Percentiles rank a stretch among this genome's conserved stretches.
Evolutionary conservation across 2,888 invertebrate species (phyloP).

Genomic region (Noctua fimbriata): DNA sequence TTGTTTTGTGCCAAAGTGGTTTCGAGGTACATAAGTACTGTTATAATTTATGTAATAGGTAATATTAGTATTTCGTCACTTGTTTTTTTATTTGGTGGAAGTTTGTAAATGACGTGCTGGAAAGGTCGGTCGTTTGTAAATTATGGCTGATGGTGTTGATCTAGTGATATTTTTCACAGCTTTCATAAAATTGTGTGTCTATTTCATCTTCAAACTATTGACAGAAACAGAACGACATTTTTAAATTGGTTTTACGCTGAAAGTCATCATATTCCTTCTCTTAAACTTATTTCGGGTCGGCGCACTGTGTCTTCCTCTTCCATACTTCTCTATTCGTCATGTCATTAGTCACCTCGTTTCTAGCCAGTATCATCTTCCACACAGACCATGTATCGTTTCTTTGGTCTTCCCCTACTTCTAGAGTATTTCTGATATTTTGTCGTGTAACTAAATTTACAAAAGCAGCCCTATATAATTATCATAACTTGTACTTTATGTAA

Average conservation of each 20-base stretch:
- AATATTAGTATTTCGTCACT: constrained; percentile 22
- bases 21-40: constrained; percentile 7
- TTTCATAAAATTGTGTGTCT: not conserved
- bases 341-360: not conserved
- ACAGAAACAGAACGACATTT: not conserved
- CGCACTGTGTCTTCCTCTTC: not conserved
- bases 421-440: not conserved
- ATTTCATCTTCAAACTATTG: not conserved
- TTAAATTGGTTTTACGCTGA: not conserved
- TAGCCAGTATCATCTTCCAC: not conserved
- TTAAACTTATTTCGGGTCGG: not conserved
- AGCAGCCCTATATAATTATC: not conserved
- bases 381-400: not conserved
- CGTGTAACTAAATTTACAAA: not conserved
- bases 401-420: not conserved
- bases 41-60: constrained; percentile 34
- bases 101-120: not conserved
- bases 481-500: not conserved
- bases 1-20: constrained; percentile 53
- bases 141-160: not conserved
- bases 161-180: not conserved
- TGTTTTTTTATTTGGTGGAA: not conserved
- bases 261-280: not conserved
- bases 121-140: not conserved
- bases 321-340: not conserved